phyloP scores from a whole-genome alignment of 2,797 vertebrate species.

The Uromys caudimaculatus region DNA sequence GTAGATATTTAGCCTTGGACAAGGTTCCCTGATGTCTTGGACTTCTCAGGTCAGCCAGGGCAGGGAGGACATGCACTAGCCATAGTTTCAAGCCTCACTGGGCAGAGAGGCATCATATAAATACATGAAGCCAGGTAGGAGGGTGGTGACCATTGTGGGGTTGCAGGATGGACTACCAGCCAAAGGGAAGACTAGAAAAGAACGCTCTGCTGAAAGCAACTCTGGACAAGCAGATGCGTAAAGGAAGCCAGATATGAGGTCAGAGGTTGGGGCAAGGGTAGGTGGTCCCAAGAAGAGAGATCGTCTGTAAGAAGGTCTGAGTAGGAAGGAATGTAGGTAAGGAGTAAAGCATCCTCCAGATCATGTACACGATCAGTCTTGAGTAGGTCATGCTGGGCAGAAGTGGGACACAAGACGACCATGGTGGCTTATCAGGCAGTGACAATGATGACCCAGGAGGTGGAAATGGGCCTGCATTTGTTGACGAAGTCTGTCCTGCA shows the following conservation, averaged over 20 bases:
- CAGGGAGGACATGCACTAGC: neutral
- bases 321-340: fast-evolving
- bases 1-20: neutral
- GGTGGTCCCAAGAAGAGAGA: neutral
- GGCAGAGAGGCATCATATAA: neutral
- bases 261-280: no score
- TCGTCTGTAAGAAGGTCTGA: neutral
- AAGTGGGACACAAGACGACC: neutral
- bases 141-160: neutral
- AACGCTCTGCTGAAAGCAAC: fast-evolving
- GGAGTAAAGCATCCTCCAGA: neutral
- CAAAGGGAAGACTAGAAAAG: neutral
- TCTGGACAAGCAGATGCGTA: neutral
- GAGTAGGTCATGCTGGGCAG: no score
- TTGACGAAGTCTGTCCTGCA: neutral
- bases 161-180: neutral
- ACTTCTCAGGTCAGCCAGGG: neutral
- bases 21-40: neutral
- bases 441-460: neutral
- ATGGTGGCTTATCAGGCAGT: no score
- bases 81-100: fast-evolving
- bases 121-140: fast-evolving
- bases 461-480: neutral
- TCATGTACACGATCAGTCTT: neutral
- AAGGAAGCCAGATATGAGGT: neutral